Evolutionary conservation across 1,140 invertebrate species (phyloP).

Genomic region (Lepidurus packardi): DNA sequence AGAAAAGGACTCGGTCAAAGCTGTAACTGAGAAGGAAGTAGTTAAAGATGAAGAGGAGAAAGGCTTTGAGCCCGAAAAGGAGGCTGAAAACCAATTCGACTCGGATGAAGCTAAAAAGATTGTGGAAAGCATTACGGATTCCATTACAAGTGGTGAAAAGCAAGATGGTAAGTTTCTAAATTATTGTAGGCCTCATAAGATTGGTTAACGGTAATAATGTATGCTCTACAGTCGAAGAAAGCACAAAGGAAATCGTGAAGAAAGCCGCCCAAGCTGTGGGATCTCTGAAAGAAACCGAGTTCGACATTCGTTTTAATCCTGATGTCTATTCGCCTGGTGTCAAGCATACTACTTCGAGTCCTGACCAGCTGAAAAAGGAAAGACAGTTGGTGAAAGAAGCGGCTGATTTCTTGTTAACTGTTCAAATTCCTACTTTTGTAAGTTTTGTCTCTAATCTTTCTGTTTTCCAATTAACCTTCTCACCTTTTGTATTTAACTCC

Average conservation of each 20-base stretch:
- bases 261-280: conserved; percentile 82
- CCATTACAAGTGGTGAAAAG: conserved; percentile 70
- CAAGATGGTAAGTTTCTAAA: conserved; percentile 56
- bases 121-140: conserved; percentile 79
- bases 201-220: neutral
- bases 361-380: conserved; percentile 66
- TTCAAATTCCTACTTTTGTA: conserved; percentile 90
- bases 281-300: conserved; percentile 87
- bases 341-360: conserved; percentile 61
- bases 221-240: conserved; percentile 30
- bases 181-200: neutral
- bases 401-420: conserved; percentile 84
- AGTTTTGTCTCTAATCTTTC: conserved; percentile 44
- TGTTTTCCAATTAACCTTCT: conserved; percentile 18
- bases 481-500: conserved; percentile 34
- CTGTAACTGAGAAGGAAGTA: conserved; percentile 29
- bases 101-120: conserved; percentile 87
- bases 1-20: conserved; percentile 33
- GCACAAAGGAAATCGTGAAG: conserved; percentile 66
- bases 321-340: conserved; percentile 95
- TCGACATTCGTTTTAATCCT: conserved; percentile 96
- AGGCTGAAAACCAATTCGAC: conserved; percentile 40
- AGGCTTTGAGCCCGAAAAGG: conserved; percentile 35
- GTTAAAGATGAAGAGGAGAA: conserved; percentile 29
- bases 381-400: conserved; percentile 87